Evolutionary conservation across 2,113 vertebrate genomes (phyloP), one percentile per base, ranked within the genome.

Genomic region (Nesogale talazaci): DNA sequence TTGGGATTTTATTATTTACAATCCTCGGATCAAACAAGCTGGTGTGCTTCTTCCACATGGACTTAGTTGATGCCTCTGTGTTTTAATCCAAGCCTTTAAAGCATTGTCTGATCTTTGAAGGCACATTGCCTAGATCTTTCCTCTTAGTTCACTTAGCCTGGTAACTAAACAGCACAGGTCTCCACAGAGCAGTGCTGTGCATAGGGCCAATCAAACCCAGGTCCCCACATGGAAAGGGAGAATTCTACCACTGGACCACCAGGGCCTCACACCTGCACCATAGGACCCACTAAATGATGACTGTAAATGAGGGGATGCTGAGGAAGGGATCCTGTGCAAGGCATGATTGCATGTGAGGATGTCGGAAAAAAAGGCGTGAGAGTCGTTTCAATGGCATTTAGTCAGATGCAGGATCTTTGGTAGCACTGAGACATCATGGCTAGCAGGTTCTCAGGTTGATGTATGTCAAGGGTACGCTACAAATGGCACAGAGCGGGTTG

Each of bases 261-360:
- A n/a, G 14, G 31, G 29, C 9, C 65, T 67, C 65, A 78, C 56
- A 36, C 10, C 1, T 4, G 31, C 65, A 34, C 59, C 65, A 3
- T 0, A n/a, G 75, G n/a, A 38, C 23, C 40, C 15, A n/a, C 6
- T 15, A 63, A 27, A 40, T 27, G n/a, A 7, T 10, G 27, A 17
- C 20, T 25, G 40, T 38, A 11, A 5, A 1, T 1, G 57, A 25
- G 38, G 31, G 11, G 31, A 17, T 38, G 23, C 38, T 7, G 8
- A 67, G 29, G 42, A 34, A 86, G 17, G 15, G 10, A 7, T 17
- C 69, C 56, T 34, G 6, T 1, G 6, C 56, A 29, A 22, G 29
- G 4, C 69, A 0, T 1, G 6, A 19, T 14, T 22, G 20, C 36
- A 2, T 0, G 4, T 3, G 42, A 31, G 11, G 40, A 61, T 3